Conservation (phyloP, 2,113 vertebrate species). For the Phasianus colchicus region DNA sequence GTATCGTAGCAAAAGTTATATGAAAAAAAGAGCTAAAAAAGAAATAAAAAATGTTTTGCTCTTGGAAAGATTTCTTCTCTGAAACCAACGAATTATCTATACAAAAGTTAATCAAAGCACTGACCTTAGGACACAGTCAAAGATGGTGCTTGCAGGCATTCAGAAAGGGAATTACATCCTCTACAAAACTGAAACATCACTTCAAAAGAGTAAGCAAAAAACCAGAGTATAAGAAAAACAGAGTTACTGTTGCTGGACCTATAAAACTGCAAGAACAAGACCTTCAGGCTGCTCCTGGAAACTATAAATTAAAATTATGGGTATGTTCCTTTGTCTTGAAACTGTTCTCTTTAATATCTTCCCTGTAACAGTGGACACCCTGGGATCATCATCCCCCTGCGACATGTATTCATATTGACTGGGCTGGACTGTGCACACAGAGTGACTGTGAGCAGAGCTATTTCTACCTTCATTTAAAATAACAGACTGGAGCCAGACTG, state of each 20-base stretch:
- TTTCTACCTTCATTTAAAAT: background rate
- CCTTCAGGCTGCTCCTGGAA: background rate
- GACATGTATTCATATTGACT: background rate
- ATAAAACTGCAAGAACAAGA: background rate
- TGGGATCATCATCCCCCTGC: background rate
- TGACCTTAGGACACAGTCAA: background rate
- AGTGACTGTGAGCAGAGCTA: background rate
- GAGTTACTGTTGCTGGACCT: background rate
- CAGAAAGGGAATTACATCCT: background rate
- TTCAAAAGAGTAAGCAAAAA: background rate
- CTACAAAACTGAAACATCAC: background rate
- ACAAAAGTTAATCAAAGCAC: background rate
- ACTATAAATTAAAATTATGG: background rate
- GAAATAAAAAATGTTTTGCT: background rate
- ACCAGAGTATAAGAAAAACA: background rate
- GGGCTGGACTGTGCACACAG: background rate
- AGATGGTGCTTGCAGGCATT: background rate
- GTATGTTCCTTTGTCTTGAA: background rate
- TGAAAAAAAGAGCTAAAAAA: background rate
- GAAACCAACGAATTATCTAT: background rate
- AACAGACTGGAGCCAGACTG: background rate
- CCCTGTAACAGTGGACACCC: background rate
- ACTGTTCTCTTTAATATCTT: background rate
- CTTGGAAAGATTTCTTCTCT: background rate
- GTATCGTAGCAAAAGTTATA: constrained; percentile 31